Evolutionary conservation across 2,888 invertebrate genomes (phyloP).

Genomic region (Caprella mutica): DNA sequence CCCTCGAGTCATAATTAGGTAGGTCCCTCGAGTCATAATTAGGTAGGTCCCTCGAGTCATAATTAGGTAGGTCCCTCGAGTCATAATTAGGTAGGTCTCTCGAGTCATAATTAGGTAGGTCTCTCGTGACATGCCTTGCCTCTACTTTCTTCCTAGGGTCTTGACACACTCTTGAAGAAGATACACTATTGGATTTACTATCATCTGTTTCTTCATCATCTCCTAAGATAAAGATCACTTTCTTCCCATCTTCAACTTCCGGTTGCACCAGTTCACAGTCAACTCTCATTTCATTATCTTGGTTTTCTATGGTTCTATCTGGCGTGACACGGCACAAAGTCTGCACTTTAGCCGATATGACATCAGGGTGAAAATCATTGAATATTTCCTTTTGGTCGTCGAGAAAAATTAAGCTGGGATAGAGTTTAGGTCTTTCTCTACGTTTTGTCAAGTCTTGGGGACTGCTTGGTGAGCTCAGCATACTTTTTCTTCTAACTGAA

Average conservation of each 20-base stretch:
- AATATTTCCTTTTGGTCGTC: slow-evolving; percentile 26
- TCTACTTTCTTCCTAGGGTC: no score
- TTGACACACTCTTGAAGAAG: no score
- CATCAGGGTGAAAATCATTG: slow-evolving; percentile 15
- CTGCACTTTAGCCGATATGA: slow-evolving; percentile 24
- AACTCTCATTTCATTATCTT: slow-evolving; percentile 11
- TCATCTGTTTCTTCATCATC: slow-evolving; percentile 12
- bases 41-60: no score
- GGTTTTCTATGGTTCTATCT: background rate
- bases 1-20: no score
- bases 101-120: no score
- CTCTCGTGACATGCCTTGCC: no score
- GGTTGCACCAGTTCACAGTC: slow-evolving; percentile 21
- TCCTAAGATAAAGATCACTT: slow-evolving; percentile 19
- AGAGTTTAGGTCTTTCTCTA: no score
- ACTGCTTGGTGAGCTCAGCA: background rate
- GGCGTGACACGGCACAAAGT: slow-evolving; percentile 11
- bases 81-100: no score
- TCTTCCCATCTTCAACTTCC: slow-evolving; percentile 26
- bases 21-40: no score
- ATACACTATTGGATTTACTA: no score
- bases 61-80: no score
- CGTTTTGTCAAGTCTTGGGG: background rate
- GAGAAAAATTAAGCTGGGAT: slow-evolving; percentile 16
- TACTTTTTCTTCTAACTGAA: background rate